These are phyloP conservation scores for Parauchenoglanis ngamensis DNA, from an alignment of 2,797 vertebrate species.

Conservation along the genomic window DNA sequence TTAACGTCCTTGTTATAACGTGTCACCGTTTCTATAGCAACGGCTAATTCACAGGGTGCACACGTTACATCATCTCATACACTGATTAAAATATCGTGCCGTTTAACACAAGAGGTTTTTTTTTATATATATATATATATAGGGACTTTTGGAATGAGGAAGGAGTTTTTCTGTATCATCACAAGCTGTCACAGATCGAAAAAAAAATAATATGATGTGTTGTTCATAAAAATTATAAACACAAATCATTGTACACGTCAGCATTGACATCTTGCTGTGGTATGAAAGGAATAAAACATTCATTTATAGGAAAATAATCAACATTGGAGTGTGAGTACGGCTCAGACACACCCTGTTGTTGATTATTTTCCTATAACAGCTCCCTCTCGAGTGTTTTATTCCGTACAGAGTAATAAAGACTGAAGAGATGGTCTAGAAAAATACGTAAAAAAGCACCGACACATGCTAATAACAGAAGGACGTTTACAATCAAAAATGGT, in stretches of 20 bases:
- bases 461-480: constrained; percentile 76
- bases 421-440: not conserved
- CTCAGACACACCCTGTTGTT: not conserved
- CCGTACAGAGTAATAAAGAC: not conserved
- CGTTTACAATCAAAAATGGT: constrained; percentile 69
- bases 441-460: constrained; percentile 36
- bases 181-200: not conserved
- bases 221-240: not conserved
- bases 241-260: not conserved
- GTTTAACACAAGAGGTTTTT: not conserved
- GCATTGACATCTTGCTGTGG: not conserved
- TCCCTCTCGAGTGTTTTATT: not conserved
- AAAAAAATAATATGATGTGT: not conserved
- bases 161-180: not conserved
- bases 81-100: not conserved
- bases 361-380: not conserved
- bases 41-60: not conserved
- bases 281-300: not conserved
- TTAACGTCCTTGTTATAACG: not conserved
- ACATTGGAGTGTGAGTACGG: not conserved
- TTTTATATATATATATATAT: too few relatives aligned
- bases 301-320: not conserved
- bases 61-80: not conserved
- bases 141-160: too few relatives aligned
- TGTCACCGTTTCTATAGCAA: not conserved